Conservation (phyloP, 2,113 vertebrate species). For the Probosciger aterrimus region DNA sequence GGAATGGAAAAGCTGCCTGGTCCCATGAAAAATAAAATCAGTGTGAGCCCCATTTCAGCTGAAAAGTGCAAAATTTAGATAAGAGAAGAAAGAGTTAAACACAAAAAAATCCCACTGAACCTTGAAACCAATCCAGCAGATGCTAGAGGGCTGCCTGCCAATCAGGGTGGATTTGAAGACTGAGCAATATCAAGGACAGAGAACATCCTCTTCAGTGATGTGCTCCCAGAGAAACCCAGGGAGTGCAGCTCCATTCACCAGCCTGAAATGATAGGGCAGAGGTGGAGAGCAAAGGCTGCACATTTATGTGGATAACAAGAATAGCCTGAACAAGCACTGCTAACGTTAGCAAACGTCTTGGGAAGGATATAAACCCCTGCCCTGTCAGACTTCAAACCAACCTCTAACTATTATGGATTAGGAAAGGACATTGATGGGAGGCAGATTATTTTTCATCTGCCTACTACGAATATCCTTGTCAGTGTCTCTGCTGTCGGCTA, state of each 20-base stretch:
- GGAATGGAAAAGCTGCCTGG: neutral
- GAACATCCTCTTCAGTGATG: constrained; percentile 10
- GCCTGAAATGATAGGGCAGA: neutral
- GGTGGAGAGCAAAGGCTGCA: constrained; percentile 21
- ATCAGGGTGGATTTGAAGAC: constrained; percentile 29
- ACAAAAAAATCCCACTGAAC: neutral
- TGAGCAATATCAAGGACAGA: constrained; percentile 48
- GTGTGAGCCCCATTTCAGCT: neutral
- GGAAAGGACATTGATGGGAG: neutral
- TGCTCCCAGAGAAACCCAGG: neutral
- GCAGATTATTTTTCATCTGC: neutral
- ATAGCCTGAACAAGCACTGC: neutral
- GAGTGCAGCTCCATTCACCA: neutral
- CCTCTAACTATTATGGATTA: neutral
- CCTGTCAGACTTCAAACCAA: neutral
- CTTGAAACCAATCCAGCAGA: constrained; percentile 42
- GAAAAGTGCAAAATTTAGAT: neutral
- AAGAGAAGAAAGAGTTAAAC: neutral
- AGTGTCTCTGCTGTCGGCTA: neutral
- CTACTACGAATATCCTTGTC: neutral
- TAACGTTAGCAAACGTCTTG: neutral
- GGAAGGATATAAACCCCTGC: neutral
- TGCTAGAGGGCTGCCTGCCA: constrained; percentile 43
- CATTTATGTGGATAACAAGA: neutral
- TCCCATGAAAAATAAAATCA: neutral